Conservation (phyloP, 2,888 invertebrate genomes). For the Bombyx huttoni region DNA sequence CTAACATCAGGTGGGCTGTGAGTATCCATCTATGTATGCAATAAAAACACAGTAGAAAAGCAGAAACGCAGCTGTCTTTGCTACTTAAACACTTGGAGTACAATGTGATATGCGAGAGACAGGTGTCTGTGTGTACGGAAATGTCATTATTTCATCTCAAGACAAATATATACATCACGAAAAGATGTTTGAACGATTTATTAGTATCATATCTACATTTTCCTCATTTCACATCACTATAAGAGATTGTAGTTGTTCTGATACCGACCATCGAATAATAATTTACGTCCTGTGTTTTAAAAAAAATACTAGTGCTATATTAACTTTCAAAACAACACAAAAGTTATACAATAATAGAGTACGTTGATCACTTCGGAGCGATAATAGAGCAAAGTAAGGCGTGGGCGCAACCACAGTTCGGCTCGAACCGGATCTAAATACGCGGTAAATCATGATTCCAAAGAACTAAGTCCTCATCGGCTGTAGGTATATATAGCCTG, state of each 20-base stretch:
- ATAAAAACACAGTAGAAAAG: no score
- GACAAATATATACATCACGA: neutral
- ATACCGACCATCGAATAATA: neutral
- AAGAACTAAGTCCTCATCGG: slow-evolving; percentile 25
- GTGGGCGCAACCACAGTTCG: slow-evolving; percentile 45
- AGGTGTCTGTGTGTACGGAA: no score
- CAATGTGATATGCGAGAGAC: no score
- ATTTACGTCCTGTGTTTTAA: neutral
- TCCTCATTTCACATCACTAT: neutral
- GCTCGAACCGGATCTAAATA: slow-evolving; percentile 60
- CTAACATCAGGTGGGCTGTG: no score
- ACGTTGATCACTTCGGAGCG: slow-evolving; percentile 50
- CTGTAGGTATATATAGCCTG: slow-evolving; percentile 1
- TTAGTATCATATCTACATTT: neutral
- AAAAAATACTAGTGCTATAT: neutral
- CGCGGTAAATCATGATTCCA: slow-evolving; percentile 53
- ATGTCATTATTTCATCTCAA: neutral
- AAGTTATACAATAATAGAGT: slow-evolving; percentile 27
- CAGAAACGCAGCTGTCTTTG: no score
- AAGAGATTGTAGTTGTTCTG: neutral
- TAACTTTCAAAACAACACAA: slow-evolving; percentile 16
- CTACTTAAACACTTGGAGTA: no score
- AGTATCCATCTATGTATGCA: no score
- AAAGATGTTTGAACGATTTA: neutral
- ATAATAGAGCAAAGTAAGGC: slow-evolving; percentile 57